phyloP scores from a whole-genome alignment of 1,140 invertebrate genomes.

The Leptinotarsa undecemlineata region DNA sequence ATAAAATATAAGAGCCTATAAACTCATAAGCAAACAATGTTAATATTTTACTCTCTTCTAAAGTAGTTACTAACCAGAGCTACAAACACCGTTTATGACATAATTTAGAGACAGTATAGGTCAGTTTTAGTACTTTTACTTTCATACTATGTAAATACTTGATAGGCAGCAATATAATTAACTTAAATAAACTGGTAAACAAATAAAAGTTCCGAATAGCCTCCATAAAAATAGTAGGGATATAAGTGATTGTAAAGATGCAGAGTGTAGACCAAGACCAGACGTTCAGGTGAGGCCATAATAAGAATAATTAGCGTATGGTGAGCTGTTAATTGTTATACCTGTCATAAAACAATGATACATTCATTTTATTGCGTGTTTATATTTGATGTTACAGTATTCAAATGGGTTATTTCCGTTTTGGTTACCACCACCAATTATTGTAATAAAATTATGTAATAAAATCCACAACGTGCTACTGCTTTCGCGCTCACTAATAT shows the following conservation, averaged over 20 bases:
- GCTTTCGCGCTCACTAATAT: background rate
- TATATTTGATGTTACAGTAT: constrained; percentile 42
- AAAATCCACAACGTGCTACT: constrained; percentile 13
- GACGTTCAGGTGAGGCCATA: constrained; percentile 37
- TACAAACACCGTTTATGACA: constrained; percentile 53
- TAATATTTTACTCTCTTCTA: constrained; percentile 51
- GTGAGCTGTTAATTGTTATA: constrained; percentile 45
- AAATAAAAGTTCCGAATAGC: constrained; percentile 51
- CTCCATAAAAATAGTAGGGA: constrained; percentile 46
- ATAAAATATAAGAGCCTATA: constrained; percentile 46
- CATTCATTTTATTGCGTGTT: constrained; percentile 46
- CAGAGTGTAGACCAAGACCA: constrained; percentile 25
- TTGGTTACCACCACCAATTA: constrained; percentile 25
- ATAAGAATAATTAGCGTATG: constrained; percentile 46
- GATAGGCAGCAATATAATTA: constrained; percentile 53
- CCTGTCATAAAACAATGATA: constrained; percentile 43
- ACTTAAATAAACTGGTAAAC: constrained; percentile 53
- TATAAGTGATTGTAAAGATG: constrained; percentile 28
- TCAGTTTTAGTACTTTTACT: constrained; percentile 54
- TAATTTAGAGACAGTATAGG: constrained; percentile 52
- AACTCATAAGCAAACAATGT: constrained; percentile 49
- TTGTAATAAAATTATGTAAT: constrained; percentile 31
- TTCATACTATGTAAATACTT: constrained; percentile 54
- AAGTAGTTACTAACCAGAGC: constrained; percentile 51
- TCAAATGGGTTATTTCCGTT: constrained; percentile 39